Evolutionary conservation across 1,140 invertebrate species (phyloP).

Genomic region (Pogonomyrmex barbatus): DNA sequence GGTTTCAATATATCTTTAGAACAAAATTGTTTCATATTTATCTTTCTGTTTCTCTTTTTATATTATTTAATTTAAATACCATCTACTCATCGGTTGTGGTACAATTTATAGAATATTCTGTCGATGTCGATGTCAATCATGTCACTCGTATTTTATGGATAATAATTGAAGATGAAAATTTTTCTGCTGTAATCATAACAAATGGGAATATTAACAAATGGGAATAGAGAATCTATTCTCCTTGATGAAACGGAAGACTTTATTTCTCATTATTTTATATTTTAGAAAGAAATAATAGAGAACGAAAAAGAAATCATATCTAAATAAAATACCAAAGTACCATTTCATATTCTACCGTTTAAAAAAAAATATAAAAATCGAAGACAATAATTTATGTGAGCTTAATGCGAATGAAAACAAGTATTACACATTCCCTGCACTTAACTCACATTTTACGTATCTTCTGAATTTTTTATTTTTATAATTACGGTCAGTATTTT

Average conservation of each 20-base stretch:
- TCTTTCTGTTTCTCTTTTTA: background rate
- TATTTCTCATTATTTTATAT: background rate
- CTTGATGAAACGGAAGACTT: conserved; percentile 3
- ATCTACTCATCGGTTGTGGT: background rate
- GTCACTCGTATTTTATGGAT: conserved; percentile 27
- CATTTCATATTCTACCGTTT: conserved; percentile 10
- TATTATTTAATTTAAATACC: conserved; percentile 11
- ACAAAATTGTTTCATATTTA: background rate
- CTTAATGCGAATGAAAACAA: conserved; percentile 32
- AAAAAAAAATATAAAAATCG: conserved; percentile 10
- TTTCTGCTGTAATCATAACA: background rate
- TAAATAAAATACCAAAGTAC: conserved; percentile 30
- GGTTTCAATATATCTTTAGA: too few relatives aligned
- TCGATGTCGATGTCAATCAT: conserved; percentile 12
- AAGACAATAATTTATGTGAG: conserved; percentile 46
- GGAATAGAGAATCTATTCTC: background rate
- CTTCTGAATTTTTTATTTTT: conserved; percentile 75
- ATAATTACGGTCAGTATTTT: conserved; percentile 81
- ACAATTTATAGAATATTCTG: background rate
- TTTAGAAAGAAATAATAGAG: background rate
- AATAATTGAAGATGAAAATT: conserved; percentile 21
- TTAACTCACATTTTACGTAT: conserved; percentile 72
- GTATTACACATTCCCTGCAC: conserved; percentile 61
- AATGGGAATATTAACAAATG: background rate
- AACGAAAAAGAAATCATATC: conserved; percentile 5